Evolutionary conservation across 2,113 vertebrate species (phyloP).

Genomic region (Elgaria multicarinata): DNA sequence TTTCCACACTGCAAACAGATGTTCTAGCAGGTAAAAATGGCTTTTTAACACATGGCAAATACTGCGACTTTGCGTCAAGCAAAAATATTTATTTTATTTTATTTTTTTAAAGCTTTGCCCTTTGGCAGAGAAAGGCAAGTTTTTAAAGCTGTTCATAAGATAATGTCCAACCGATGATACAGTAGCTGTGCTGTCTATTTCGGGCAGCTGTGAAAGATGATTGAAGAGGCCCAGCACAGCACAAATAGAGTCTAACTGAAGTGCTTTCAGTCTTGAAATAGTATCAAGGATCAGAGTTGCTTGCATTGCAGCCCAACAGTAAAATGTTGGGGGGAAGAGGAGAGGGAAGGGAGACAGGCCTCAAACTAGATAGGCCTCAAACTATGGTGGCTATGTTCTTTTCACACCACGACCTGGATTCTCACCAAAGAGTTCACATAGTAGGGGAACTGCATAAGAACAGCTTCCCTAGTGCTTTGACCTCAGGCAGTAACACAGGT

Average conservation of each 20-base stretch:
- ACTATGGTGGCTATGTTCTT: not conserved
- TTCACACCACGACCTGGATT: not conserved
- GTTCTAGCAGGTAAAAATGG: constrained; percentile 13
- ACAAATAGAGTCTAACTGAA: constrained; percentile 3
- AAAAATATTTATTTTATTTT: not conserved
- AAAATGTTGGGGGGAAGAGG: not conserved
- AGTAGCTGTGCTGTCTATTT: constrained; percentile 13
- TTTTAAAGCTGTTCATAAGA: constrained; percentile 14
- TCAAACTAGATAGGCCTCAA: not conserved
- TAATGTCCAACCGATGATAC: constrained; percentile 13
- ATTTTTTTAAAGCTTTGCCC: not conserved
- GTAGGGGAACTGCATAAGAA: not conserved
- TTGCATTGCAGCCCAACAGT: not conserved
- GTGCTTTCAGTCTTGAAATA: not conserved
- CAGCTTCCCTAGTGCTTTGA: not conserved
- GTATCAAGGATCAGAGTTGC: not conserved
- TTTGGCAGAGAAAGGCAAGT: not conserved
- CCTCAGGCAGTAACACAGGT: not conserved
- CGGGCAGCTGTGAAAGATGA: not conserved
- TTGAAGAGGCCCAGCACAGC: not conserved
- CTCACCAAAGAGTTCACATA: not conserved
- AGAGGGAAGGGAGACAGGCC: not conserved
- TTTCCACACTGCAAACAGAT: constrained; percentile 13
- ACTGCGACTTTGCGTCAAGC: not conserved
- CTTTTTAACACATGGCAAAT: constrained; percentile 22